phyloP scores from a whole-genome alignment of 2,888 invertebrate species.

The Limenitis camilla region DNA sequence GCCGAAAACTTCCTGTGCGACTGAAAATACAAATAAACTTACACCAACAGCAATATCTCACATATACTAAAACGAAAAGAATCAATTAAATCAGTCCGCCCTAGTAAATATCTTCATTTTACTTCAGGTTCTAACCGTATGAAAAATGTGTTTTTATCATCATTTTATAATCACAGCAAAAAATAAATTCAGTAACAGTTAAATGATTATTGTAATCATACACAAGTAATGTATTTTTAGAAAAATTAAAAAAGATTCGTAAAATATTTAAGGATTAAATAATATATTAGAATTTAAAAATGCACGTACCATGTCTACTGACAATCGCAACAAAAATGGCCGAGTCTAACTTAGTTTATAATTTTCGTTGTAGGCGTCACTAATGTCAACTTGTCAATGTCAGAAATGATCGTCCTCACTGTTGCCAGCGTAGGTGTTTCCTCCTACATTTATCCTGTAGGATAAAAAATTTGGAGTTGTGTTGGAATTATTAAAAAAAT shows the following conservation, averaged over 20 bases:
- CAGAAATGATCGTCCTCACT: no score
- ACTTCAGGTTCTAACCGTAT: constrained; percentile 82
- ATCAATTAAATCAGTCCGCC: constrained; percentile 81
- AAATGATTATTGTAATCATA: not conserved
- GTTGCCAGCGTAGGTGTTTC: no score
- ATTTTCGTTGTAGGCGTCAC: not conserved
- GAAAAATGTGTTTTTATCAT: constrained; percentile 76
- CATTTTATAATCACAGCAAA: constrained; percentile 47
- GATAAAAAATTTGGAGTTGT: no score
- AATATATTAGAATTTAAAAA: no score
- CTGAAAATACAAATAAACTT: constrained; percentile 71
- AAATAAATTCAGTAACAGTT: constrained; percentile 1
- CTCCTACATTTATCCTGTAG: no score
- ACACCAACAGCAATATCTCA: not conserved
- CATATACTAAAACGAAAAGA: not conserved
- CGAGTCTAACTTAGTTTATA: constrained; percentile 29
- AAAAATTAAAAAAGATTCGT: constrained; percentile 18
- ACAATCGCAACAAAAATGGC: constrained; percentile 68
- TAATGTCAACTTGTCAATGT: no score
- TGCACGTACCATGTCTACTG: constrained; percentile 52
- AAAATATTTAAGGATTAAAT: constrained; percentile 7
- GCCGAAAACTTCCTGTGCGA: constrained; percentile 99
- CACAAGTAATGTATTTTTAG: constrained; percentile 20
- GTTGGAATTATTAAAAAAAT: no score
- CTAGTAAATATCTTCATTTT: constrained; percentile 81